Evolutionary conservation across 2,797 vertebrate species (phyloP), one percentile per base, ranked within the genome.

Genomic region (Ciconia nigra): DNA sequence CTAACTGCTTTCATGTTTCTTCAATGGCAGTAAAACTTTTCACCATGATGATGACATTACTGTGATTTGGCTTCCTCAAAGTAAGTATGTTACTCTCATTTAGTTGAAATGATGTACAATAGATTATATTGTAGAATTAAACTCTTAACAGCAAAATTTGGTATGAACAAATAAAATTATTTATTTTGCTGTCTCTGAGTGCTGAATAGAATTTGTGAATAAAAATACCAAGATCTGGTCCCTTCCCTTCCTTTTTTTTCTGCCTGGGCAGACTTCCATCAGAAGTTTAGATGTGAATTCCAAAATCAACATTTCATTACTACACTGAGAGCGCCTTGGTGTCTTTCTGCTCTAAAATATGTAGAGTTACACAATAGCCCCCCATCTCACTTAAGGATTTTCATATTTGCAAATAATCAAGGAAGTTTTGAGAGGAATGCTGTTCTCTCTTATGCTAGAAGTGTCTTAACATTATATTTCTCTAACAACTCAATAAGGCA

Each of bases 1-100:
- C 35, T 52, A 79, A 85, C 82, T 67, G 35, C 51, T 95, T 95
- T 93, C 22, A 59, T 79, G 26, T 70, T 95, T 95, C 76, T 90
- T 93, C 58, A 70, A 2, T 71, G 71, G 29, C 31, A 62, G 14
- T 71, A 62, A 93, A 91, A 74, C 31, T 73, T 87, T 76, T 90
- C 52, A 62, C 25, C 7, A 20, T 58, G 16, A 66, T 65, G 26
- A 93, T 87, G 62, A 91, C 92, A 83, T 91, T 77, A 41, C 19
- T 28, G 10, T 73, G 58, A 89, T 82, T 82, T 94, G 46, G 6
- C 55, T 83, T 90, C 29, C 37, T 81, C 42, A 73, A 61, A 93
- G 29, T 83, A 80, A 70, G 16, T 2, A 11, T 39, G 51, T 85
- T 39, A 57, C 55, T 59, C 15, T 11, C 3, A 41, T 88, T 84